phyloP scores from a whole-genome alignment of 2,797 vertebrate species.

The Sebastes minor region DNA sequence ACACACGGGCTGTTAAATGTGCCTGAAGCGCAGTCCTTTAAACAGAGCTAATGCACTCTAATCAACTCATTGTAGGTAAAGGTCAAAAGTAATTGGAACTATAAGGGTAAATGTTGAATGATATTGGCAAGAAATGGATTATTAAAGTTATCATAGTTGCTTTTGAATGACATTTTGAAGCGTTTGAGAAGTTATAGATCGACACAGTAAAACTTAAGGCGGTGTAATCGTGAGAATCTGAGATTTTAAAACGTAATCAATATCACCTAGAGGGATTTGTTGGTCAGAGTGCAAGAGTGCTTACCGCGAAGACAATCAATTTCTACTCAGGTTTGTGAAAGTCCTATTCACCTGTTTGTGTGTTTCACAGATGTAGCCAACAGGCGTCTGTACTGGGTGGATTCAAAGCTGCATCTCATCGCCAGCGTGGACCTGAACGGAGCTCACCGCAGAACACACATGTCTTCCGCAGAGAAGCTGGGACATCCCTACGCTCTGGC shows the following conservation, averaged over 20 bases:
- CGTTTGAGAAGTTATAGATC: conserved; percentile 37
- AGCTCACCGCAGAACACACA: conserved; percentile 90
- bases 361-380: conserved; percentile 88
- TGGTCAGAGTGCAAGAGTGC: conserved; percentile 43
- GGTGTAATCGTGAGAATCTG: conserved; percentile 48
- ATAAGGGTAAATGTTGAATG: conserved; percentile 6
- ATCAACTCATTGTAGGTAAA: not conserved
- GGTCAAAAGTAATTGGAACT: conserved; percentile 9
- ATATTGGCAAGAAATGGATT: conserved; percentile 8
- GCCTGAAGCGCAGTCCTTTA: not conserved
- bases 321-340: conserved; percentile 34
- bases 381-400: conserved; percentile 97
- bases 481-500: conserved; percentile 95
- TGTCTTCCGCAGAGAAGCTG: conserved; percentile 89
- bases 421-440: conserved; percentile 95
- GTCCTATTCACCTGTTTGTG: conserved; percentile 26
- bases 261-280: conserved; percentile 61
- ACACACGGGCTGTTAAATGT: not conserved
- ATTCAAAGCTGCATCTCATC: conserved; percentile 94
- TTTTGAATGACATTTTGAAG: conserved; percentile 28
- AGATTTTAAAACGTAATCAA: conserved; percentile 66
- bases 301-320: conserved; percentile 60
- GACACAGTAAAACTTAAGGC: conserved; percentile 11
- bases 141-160: not conserved
- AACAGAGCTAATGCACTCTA: not conserved